phyloP scores from a whole-genome alignment of 2,888 invertebrate species.

The Scaeva pyrastri region DNA sequence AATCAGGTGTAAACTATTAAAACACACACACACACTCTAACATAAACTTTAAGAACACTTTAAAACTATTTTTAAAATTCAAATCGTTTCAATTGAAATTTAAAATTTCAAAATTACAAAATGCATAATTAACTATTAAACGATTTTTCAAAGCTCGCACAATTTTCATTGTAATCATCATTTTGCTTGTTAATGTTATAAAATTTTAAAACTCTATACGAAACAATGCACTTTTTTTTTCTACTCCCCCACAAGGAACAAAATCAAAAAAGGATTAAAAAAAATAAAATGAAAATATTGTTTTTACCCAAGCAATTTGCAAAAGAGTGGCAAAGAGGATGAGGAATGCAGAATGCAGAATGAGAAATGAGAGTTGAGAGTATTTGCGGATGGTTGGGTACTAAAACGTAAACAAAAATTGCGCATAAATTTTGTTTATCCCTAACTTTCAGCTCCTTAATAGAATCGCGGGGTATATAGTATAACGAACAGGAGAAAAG shows the following conservation, averaged over 20 bases:
- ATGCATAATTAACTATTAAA: background rate
- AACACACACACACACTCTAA: too few relatives aligned
- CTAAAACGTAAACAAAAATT: constrained; percentile 62
- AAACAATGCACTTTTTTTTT: background rate
- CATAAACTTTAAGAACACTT: too few relatives aligned
- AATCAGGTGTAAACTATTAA: too few relatives aligned
- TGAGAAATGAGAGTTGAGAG: constrained; percentile 11
- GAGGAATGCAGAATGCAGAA: too few relatives aligned
- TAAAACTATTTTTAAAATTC: too few relatives aligned
- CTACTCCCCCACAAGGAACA: background rate
- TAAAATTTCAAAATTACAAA: constrained; percentile 4
- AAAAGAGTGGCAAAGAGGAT: background rate
- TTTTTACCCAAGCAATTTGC: constrained; percentile 38
- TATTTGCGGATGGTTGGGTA: constrained; percentile 53
- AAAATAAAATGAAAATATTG: constrained; percentile 51
- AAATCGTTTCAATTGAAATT: background rate
- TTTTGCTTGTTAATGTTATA: background rate
- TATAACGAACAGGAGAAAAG: background rate
- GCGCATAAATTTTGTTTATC: constrained; percentile 68
- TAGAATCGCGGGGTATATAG: background rate
- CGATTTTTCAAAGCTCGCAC: background rate
- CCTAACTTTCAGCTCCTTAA: constrained; percentile 57
- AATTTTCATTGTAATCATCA: background rate
- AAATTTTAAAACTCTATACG: background rate
- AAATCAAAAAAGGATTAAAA: background rate